Conservation (phyloP, 2,888 invertebrate species). For the Cataglyphis livida region DNA sequence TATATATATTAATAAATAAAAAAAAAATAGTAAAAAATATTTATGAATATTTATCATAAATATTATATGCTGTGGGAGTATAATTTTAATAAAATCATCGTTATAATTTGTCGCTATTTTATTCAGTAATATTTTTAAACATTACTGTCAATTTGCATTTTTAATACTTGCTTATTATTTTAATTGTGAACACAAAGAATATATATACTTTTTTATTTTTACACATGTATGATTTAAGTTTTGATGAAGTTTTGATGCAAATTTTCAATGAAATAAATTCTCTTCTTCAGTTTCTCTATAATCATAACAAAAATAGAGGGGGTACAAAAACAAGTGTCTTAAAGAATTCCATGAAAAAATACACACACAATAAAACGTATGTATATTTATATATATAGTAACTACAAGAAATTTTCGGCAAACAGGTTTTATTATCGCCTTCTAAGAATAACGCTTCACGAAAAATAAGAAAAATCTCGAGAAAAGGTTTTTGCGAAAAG, state of each 20-base stretch:
- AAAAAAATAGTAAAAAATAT: too few species aligned
- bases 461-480: not conserved
- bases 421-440: slow-evolving; percentile 1
- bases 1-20: too few species aligned
- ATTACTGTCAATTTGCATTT: not conserved
- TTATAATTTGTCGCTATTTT: not conserved
- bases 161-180: not conserved
- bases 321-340: slow-evolving; percentile 13
- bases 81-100: not conserved
- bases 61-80: too few species aligned
- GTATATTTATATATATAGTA: not conserved
- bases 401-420: not conserved
- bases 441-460: not conserved
- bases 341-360: not conserved
- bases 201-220: not conserved
- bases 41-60: too few species aligned
- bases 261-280: not conserved
- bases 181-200: not conserved
- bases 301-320: not conserved
- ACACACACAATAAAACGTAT: not conserved
- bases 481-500: not conserved
- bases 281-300: not conserved
- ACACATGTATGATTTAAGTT: not conserved
- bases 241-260: not conserved
- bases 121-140: not conserved